Evolutionary conservation across 2,113 vertebrate genomes (phyloP).

Genomic region (Riparia riparia): DNA sequence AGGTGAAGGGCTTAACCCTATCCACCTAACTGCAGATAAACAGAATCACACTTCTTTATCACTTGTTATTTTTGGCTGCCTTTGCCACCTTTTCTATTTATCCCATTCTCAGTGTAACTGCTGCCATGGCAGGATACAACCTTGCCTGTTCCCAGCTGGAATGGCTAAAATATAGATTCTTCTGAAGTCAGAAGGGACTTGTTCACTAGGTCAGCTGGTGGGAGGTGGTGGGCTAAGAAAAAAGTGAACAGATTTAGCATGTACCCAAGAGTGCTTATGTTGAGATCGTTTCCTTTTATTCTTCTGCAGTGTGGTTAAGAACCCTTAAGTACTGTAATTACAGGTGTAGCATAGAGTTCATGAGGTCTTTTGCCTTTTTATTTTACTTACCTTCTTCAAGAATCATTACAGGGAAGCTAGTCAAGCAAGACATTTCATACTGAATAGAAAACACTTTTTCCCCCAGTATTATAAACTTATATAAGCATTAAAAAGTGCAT

Average conservation of each 20-base stretch:
- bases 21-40: background rate
- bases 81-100: background rate
- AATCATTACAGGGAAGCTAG: background rate
- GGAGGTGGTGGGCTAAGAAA: background rate
- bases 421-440: background rate
- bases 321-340: background rate
- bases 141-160: background rate
- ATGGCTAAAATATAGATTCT: background rate
- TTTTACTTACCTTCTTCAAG: background rate
- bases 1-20: background rate
- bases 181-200: background rate
- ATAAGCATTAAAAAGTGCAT: background rate
- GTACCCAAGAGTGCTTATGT: background rate
- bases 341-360: background rate
- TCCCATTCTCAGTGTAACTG: background rate
- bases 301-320: background rate
- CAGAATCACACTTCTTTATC: background rate
- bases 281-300: background rate
- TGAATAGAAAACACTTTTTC: background rate
- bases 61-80: background rate
- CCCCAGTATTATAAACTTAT: background rate
- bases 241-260: background rate
- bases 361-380: background rate
- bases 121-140: background rate
- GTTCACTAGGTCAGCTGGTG: background rate